Evolutionary conservation across 2,888 invertebrate genomes (phyloP).

Genomic region (Bombylius discolor): DNA sequence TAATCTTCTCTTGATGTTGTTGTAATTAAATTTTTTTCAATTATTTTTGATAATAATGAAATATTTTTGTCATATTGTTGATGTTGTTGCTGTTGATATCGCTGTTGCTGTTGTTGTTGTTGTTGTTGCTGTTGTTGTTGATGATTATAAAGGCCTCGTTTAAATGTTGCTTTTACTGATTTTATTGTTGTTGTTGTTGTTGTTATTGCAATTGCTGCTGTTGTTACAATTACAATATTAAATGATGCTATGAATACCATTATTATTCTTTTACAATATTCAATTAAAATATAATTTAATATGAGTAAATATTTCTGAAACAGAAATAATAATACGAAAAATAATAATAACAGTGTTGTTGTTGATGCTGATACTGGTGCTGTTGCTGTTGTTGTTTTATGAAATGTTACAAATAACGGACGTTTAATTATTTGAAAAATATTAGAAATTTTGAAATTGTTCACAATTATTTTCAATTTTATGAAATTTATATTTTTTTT

Average conservation of each 20-base stretch:
- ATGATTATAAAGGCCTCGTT: background rate
- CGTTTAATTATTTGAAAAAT: too few species aligned
- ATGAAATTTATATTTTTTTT: too few species aligned
- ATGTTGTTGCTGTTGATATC: background rate
- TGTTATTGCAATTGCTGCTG: background rate
- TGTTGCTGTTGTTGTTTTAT: too few species aligned
- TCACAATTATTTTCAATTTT: too few species aligned
- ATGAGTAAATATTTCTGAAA: too few species aligned
- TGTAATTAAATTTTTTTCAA: slow-evolving; percentile 10
- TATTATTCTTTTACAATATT: background rate
- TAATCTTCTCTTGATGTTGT: background rate
- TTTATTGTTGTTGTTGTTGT: background rate
- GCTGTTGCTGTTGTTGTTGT: background rate
- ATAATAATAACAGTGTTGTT: too few species aligned
- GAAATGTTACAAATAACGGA: too few species aligned
- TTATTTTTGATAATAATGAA: slow-evolving; percentile 10
- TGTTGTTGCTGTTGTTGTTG: background rate
- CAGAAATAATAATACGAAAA: too few species aligned
- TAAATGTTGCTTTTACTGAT: slow-evolving; percentile 1
- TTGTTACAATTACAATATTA: background rate
- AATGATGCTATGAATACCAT: background rate
- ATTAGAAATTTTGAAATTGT: too few species aligned
- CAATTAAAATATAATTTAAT: too few species aligned
- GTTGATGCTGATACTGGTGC: too few species aligned
- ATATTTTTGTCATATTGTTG: background rate